phyloP scores from a whole-genome alignment of 2,888 invertebrate genomes.

The Antheraea assamensis region DNA sequence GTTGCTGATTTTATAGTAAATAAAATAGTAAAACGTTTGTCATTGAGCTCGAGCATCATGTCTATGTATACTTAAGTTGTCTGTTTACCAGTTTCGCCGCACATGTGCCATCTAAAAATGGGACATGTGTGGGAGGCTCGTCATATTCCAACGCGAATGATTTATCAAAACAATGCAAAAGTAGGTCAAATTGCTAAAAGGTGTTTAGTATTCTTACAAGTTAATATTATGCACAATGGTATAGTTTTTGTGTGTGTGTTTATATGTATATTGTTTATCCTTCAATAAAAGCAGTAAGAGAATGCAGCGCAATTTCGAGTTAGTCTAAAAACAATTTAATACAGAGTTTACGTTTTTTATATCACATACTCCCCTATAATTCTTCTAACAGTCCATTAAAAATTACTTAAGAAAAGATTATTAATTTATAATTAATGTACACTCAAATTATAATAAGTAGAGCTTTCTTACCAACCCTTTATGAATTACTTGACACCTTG shows the following conservation, averaged over 20 bases:
- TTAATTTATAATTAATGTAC: conserved; percentile 73
- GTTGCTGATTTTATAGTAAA: conserved; percentile 16
- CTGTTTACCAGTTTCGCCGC: conserved; percentile 51
- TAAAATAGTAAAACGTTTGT: conserved; percentile 21
- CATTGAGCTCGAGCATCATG: conserved; percentile 21
- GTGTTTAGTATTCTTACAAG: conserved; percentile 5
- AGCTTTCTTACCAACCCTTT: conserved; percentile 50
- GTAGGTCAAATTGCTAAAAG: conserved; percentile 49
- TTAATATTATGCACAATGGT: neutral
- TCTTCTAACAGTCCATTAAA: conserved; percentile 49
- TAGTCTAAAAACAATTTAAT: conserved; percentile 57
- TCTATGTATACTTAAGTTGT: conserved; percentile 30
- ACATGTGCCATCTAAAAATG: conserved; percentile 69
- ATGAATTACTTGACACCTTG: conserved; percentile 67
- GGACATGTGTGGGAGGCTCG: conserved; percentile 74
- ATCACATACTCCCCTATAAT: conserved; percentile 35
- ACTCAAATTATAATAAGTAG: conserved; percentile 56
- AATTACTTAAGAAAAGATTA: conserved; percentile 51
- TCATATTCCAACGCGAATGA: conserved; percentile 39
- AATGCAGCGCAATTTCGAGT: neutral
- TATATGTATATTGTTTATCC: neutral
- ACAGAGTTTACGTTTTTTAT: conserved; percentile 51
- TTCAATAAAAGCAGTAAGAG: conserved; percentile 9
- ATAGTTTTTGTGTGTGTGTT: neutral
- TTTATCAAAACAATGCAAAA: conserved; percentile 66